Evolutionary conservation across 1,140 invertebrate genomes (phyloP), one percentile per base, ranked within the genome.

Genomic region (Whitmania pigra): DNA sequence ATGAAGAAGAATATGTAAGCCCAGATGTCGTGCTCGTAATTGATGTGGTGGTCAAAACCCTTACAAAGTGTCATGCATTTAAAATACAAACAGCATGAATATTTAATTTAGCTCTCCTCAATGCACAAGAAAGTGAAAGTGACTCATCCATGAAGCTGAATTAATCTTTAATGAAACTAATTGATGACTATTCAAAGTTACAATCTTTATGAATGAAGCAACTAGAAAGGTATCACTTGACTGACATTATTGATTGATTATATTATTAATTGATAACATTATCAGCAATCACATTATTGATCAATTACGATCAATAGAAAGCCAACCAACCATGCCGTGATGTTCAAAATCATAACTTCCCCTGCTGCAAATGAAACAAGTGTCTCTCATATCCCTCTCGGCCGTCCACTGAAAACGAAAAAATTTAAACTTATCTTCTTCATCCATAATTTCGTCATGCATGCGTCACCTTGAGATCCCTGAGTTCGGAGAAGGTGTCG

Each of bases 401-500:
- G 72, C 72, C 15, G 72, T 73, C 72, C 72, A 73, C 72, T 73
- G 53, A 40, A 55, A 73, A 9, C 36, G 55, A 7, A 4, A 53
- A 11, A 25, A 63, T 63, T 63, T 2, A 25, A 25, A 22, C 11
- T 17, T 5, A 63, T 0, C 18, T 63, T 49, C 43, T 49, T 11
- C 0, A 49, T 49, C 15, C 43, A 15, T 49, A 3, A 11, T 49
- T 49, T 49, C 15, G 1, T 22, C 18, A 25, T 17, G 15, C 27
- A 15, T 2, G 53, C 29, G 40, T 75, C 75, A 80, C 80, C 78
- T 81, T 81, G 13, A 76, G 73, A 75, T 81, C 78, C 75, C 80
- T 75, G 27, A 81, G 77, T 69, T 82, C 79, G 15, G 79, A 79
- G 77, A 82, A 80, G 0, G 79, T 81, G 75, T 82, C 80, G 20